phyloP scores from a whole-genome alignment of 2,797 vertebrate species.

The Myripristis jacobus region DNA sequence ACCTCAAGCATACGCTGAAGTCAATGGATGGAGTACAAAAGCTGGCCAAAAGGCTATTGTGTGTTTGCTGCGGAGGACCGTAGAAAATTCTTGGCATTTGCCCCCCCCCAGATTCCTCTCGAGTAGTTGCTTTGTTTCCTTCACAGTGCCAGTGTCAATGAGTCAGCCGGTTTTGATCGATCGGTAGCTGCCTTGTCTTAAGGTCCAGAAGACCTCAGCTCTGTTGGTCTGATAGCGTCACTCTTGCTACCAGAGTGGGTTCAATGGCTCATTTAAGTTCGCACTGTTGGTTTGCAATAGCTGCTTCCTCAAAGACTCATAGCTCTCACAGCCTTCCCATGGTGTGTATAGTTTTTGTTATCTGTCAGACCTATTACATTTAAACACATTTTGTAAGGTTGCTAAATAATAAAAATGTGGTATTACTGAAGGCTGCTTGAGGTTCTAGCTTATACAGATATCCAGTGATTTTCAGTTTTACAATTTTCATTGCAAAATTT shows the following conservation, averaged over 20 bases:
- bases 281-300: neutral
- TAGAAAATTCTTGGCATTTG: conserved; percentile 26
- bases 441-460: no score
- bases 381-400: no score
- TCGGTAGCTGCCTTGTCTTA: conserved; percentile 2
- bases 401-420: no score
- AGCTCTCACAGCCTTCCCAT: no score
- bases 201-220: conserved; percentile 6
- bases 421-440: no score
- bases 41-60: conserved; percentile 19
- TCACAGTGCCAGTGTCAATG: neutral
- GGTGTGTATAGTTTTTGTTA: no score
- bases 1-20: conserved; percentile 8
- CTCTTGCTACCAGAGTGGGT: neutral
- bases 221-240: conserved; percentile 12
- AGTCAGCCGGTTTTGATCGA: neutral
- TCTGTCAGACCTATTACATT: no score
- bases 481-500: no score
- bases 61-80: conserved; percentile 1
- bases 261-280: neutral
- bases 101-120: conserved; percentile 15
- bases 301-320: neutral
- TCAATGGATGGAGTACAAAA: conserved; percentile 4
- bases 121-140: conserved; percentile 28
- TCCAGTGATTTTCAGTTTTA: no score